These are phyloP conservation scores for Odobenus rosmarus DNA, from an alignment of 2,113 vertebrate species.

Conservation along the genomic window DNA sequence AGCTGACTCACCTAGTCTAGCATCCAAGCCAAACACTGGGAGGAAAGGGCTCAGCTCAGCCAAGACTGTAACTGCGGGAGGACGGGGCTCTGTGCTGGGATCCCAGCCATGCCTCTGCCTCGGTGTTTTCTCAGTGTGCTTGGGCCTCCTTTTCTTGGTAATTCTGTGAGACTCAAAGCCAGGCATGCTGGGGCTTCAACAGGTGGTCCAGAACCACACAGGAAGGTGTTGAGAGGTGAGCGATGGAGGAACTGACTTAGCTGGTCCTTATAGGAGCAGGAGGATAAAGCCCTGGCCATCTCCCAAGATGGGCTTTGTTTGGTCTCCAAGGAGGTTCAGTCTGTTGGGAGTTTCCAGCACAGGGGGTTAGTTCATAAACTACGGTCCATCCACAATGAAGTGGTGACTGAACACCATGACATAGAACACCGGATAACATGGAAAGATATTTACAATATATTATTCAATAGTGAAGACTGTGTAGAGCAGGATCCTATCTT, in stretches of 20 bases:
- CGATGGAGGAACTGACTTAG: not conserved
- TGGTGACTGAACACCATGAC: not conserved
- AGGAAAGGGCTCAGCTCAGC: not conserved
- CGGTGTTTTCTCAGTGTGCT: not conserved
- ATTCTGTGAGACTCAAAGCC: not conserved
- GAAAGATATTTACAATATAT: not conserved
- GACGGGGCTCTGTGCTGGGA: not conserved
- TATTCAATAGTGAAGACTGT: not conserved
- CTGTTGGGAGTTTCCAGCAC: not conserved
- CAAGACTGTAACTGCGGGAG: not conserved
- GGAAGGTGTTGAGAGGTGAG: not conserved
- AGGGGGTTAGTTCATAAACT: not conserved
- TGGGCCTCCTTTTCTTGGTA: slow-evolving; percentile 37
- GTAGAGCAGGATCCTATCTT: not conserved
- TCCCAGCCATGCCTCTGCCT: not conserved
- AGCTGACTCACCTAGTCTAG: slow-evolving; percentile 54
- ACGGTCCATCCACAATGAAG: not conserved
- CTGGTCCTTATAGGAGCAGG: not conserved
- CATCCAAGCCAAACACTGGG: slow-evolving; percentile 60
- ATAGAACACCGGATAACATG: not conserved
- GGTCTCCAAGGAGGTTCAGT: not conserved
- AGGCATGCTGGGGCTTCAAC: not conserved
- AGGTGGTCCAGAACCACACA: not conserved
- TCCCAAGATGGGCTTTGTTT: not conserved
- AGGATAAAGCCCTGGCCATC: not conserved